phyloP scores from a whole-genome alignment of 2,888 invertebrate species.

The Cantharis nigra region DNA sequence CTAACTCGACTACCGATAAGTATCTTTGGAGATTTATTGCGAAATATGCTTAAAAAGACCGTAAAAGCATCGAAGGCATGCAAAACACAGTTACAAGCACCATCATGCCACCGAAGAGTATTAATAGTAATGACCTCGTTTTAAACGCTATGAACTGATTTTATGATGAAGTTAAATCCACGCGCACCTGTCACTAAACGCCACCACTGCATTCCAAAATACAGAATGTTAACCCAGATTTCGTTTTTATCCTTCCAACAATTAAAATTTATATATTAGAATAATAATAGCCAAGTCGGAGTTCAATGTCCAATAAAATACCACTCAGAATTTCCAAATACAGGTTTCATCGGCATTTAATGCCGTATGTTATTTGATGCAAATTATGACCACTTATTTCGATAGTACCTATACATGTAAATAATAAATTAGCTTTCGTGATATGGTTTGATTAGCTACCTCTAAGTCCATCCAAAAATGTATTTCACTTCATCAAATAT shows the following conservation, averaged over 20 bases:
- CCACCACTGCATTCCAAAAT: neutral
- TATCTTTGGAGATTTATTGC: neutral
- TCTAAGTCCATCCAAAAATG: neutral
- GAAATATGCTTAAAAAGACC: neutral
- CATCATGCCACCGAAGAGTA: conserved; percentile 28
- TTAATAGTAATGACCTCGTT: conserved; percentile 34
- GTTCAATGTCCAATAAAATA: neutral
- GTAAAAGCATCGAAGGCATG: neutral
- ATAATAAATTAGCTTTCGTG: neutral
- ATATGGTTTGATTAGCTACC: neutral
- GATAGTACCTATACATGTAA: neutral
- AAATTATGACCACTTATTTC: neutral
- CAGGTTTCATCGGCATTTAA: neutral
- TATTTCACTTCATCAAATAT: neutral
- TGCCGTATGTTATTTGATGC: neutral
- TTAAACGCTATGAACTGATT: conserved; percentile 9
- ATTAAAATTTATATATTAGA: neutral
- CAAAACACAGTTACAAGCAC: neutral
- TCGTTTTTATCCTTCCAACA: neutral
- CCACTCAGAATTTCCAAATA: neutral
- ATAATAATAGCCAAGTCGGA: neutral
- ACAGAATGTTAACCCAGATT: neutral
- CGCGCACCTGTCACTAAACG: neutral
- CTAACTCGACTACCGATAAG: neutral
- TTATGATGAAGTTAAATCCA: neutral